These are phyloP conservation scores for Spatulosminthurus flaviceps DNA, from an alignment of 2,888 invertebrate genomes.

Conservation along the genomic window DNA sequence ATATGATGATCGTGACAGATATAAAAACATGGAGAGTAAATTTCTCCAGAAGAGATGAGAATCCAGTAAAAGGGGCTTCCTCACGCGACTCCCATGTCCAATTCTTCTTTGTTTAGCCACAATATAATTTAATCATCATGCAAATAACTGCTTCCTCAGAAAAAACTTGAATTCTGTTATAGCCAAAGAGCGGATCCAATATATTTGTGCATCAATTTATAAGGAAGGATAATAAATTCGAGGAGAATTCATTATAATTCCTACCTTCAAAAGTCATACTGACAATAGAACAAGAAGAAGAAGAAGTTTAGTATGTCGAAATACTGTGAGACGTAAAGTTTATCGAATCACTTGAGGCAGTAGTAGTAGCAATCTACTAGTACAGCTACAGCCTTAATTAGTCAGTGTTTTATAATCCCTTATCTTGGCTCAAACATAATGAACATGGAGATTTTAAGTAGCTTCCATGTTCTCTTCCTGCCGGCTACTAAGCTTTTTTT, in stretches of 20 bases:
- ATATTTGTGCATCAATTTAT: background rate
- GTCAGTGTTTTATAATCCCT: constrained; percentile 13
- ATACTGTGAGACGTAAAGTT: background rate
- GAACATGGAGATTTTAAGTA: background rate
- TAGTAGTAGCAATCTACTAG: background rate
- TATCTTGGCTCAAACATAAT: constrained; percentile 2
- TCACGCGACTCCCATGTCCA: constrained; percentile 42
- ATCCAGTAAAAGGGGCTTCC: constrained; percentile 13
- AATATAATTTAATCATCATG: constrained; percentile 3
- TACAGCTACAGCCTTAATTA: background rate
- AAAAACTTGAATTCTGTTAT: too few species aligned
- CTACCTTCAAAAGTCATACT: background rate
- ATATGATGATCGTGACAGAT: too few species aligned
- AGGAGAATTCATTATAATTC: too few species aligned
- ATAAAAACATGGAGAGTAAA: background rate
- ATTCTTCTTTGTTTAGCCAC: constrained; percentile 35
- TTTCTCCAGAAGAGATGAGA: background rate
- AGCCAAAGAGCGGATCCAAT: too few species aligned
- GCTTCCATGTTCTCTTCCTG: background rate
- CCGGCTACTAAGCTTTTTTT: background rate
- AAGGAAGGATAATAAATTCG: too few species aligned
- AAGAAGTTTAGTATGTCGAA: background rate
- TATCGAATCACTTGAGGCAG: background rate
- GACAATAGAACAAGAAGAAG: background rate
- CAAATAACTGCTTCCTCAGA: background rate